Base-by-base conservation (phyloP, 1,140 invertebrate species). In the Hycleus cichorii region DNA sequence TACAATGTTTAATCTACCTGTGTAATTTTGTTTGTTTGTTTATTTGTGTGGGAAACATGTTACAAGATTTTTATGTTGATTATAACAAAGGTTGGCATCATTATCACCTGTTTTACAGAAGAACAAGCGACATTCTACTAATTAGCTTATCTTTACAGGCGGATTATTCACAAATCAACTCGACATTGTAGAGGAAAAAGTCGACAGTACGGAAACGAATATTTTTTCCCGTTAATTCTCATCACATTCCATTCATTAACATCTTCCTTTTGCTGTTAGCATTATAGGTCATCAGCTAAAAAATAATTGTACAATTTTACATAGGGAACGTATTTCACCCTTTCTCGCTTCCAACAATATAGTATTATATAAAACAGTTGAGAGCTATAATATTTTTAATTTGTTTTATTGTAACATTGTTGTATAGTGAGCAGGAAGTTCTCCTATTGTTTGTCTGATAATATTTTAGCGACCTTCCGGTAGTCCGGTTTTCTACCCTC, bases 391-490 rank as follows among this genome's bases (percentile, higher is more conserved):
- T 59, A 59, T 59, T 59, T 59, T 59, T 59, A 59, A 59, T 59
- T 59, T 59, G 57, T 59, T 59, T 59, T 59, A 59, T 52, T 53
- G 57, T 59, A 54, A 50, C 57, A 47, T 49, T 59, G 57, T 51
- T 59, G 57, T 59, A 59, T 59, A 54, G 57, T 59, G 57, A 53
- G 50, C 47, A 51, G 57, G 57, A 59, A 59, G 57, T 59, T 59
- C 47, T 50, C 57, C 57, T 59, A 59, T 59, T 59, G 57, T 59
- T 59, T 59, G 57, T 42, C 50, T 59, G 57, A 59, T 59, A 59
- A 59, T 59, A 59, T 59, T 59, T 59, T 59, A 59, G 57, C 49
- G 57, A 59, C 57, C 57, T 59, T 59, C 57, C 57, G 57, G 57
- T 50, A 47, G 50, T 47, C 57, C 46, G 50, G 49, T 49, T 49